Evolutionary conservation across 2,888 invertebrate species (phyloP), one percentile per base, ranked within the genome.

Genomic region (Acanthopleura granulata): DNA sequence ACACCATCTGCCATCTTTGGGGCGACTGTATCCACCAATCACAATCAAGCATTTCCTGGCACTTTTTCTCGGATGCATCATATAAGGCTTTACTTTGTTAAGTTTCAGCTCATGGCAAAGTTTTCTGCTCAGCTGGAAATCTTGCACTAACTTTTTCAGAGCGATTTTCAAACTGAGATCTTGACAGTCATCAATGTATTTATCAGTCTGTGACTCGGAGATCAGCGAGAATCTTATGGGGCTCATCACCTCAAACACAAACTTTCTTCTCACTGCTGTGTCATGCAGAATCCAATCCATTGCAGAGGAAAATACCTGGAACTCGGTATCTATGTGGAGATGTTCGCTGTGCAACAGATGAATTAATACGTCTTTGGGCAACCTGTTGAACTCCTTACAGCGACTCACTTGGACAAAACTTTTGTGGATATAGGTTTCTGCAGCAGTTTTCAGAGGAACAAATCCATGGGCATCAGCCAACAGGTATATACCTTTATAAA

Each of bases 391-490:
- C 91, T 97, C 97, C 87, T 97, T 96, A 89, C 95, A 96, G 84
- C 92, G 91, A 70, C 93, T 93, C 70, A 96, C 94, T 91, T 94
- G 93, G 84, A 95, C 94, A 93, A 97, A 97, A 91, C 97, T 94
- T 81, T 94, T 93, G 91, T 95, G 94, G 81, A 97, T 95, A 91
- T 94, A 97, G 86, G 94, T 94, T 87, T 95, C 92, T 80, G 96
- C 94, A 87, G 94, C 94, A 85, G 94, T 93, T 84, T 94, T 93
- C 85, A 97, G 92, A 85, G 94, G 94, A 85, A 93, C 92, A 90
- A 95, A 95, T 90, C 95, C 95, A 91, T 97, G 96, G 74, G 94
- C 94, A 90, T 96, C 96, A 77, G 97, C 96, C 93, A 97, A 97
- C 90, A 96, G 77, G 74, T 85, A 87, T 57, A 90, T 88, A 49